Evolutionary conservation across 2,113 vertebrate species (phyloP).

Genomic region (Loxodonta africana): DNA sequence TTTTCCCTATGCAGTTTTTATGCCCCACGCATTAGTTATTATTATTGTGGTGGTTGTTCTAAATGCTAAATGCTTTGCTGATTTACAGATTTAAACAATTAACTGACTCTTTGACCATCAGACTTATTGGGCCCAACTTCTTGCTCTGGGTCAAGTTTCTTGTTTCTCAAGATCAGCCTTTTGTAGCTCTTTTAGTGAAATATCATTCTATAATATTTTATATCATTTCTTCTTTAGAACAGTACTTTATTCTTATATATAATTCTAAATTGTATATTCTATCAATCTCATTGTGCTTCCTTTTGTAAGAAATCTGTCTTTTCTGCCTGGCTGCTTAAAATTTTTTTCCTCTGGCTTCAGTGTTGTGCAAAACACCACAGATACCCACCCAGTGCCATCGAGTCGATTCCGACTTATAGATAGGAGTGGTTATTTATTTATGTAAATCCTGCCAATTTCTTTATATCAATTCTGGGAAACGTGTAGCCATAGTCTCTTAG

Average conservation of each 20-base stretch:
- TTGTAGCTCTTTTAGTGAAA: slow-evolving; percentile 4
- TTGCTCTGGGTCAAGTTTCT: not conserved
- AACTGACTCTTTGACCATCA: not conserved
- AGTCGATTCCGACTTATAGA: too few species aligned
- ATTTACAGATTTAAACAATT: not conserved
- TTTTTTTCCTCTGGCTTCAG: not conserved
- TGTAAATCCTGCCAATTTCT: slow-evolving; percentile 25
- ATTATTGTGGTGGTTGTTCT: not conserved
- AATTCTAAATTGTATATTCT: not conserved
- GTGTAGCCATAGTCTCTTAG: not conserved
- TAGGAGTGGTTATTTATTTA: not conserved
- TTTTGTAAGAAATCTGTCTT: slow-evolving; percentile 25
- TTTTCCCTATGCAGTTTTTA: not conserved
- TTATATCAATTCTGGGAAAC: slow-evolving; percentile 15
- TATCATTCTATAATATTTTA: not conserved
- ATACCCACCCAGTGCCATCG: too few species aligned
- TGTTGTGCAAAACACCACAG: not conserved
- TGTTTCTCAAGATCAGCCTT: slow-evolving; percentile 1
- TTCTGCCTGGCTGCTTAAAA: slow-evolving; percentile 23
- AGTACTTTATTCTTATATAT: not conserved
- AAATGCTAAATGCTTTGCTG: not conserved
- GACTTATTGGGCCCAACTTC: not conserved
- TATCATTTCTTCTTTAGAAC: not conserved
- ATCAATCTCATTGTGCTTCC: slow-evolving; percentile 1
- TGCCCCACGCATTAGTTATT: not conserved